Percentiles rank a stretch among this genome's conserved stretches.
Evolutionary conservation across 2,888 invertebrate genomes (phyloP).

Genomic region (Morpho deidamia): DNA sequence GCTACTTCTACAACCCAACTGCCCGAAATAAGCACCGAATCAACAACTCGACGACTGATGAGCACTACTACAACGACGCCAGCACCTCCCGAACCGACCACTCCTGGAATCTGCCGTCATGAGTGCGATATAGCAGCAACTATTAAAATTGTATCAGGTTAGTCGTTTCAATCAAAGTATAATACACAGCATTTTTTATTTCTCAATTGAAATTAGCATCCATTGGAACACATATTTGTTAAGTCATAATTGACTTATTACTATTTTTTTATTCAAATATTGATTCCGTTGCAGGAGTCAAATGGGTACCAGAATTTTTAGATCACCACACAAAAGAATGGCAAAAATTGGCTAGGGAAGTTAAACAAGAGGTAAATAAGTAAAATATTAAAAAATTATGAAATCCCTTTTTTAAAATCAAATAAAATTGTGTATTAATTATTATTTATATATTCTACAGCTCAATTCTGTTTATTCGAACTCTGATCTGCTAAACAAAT

Average conservation of each 20-base stretch:
- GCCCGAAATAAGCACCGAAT: conserved; percentile 58
- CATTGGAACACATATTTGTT: too few relatives aligned
- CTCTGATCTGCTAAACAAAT: conserved; percentile 85
- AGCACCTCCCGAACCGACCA: conserved; percentile 84
- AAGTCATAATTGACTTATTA: too few relatives aligned
- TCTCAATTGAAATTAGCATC: too few relatives aligned
- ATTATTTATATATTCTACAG: conserved; percentile 65
- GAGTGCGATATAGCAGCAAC: conserved; percentile 93
- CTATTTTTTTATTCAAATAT: not conserved
- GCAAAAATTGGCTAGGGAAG: conserved; percentile 88
- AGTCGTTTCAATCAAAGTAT: conserved; percentile 4
- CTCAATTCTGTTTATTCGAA: conserved; percentile 89
- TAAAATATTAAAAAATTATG: too few relatives aligned
- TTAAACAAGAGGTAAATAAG: conserved; percentile 84
- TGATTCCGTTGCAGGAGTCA: conserved; percentile 65
- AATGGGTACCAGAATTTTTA: conserved; percentile 91
- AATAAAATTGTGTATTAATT: not conserved
- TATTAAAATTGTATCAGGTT: conserved; percentile 88
- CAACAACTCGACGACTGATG: conserved; percentile 71
- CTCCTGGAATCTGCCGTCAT: conserved; percentile 86
- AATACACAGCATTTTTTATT: too few relatives aligned
- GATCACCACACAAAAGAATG: conserved; percentile 93
- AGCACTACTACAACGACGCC: conserved; percentile 83
- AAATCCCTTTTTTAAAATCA: not conserved
- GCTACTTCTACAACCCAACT: conserved; percentile 78